A percentile compares a stretch with the other conserved stretches of the same genome.
Conservation (phyloP, 2,888 invertebrate species). For the Julus scanicus region DNA sequence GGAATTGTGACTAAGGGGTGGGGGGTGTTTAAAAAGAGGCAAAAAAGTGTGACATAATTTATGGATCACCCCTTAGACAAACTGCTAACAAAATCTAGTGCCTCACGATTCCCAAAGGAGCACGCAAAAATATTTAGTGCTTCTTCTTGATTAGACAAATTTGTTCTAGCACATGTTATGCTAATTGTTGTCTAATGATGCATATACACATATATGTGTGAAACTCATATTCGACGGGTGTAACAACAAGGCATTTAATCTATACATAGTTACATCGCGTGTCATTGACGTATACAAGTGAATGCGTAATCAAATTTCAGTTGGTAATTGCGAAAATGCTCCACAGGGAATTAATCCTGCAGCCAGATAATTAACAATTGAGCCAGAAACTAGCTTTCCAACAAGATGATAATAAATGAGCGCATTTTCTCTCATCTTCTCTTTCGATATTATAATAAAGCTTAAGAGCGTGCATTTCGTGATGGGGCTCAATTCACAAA, state of each 20-base stretch:
- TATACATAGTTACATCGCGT: neutral
- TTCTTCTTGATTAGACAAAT: neutral
- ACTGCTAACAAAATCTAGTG: too few species aligned
- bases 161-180: constrained; percentile 12
- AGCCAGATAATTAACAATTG: constrained; percentile 32
- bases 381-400: neutral
- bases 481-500: neutral
- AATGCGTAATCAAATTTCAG: constrained; percentile 29
- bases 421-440: neutral
- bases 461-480: neutral
- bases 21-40: too few species aligned
- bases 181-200: constrained; percentile 31
- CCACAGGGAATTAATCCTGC: constrained; percentile 36
- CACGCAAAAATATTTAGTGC: neutral
- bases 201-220: neutral
- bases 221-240: neutral
- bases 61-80: too few species aligned
- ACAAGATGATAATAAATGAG: constrained; percentile 19
- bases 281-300: neutral
- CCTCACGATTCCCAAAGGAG: neutral
- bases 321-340: constrained; percentile 35
- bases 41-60: too few species aligned
- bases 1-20: too few species aligned
- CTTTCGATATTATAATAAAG: constrained; percentile 11
- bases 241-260: neutral